Evolutionary conservation across 2,888 invertebrate species (phyloP).

Genomic region (Andrena haemorrhoa): DNA sequence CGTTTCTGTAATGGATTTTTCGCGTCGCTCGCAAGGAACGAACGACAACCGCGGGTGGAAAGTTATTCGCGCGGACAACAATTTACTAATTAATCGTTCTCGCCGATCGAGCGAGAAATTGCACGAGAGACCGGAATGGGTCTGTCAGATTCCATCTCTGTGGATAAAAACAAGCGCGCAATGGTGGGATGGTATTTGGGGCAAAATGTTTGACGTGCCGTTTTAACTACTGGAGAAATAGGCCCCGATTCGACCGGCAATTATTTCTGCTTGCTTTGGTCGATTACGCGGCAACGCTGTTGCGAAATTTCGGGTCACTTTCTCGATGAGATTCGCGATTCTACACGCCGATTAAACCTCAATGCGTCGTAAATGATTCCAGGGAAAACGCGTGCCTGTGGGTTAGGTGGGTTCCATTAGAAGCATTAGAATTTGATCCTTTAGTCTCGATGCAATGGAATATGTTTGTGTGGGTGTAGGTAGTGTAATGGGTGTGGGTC

Average conservation of each 20-base stretch:
- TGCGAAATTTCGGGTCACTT: constrained; percentile 11
- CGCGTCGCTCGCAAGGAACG: neutral
- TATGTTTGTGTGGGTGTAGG: too few species aligned
- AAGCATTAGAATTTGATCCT: too few species aligned
- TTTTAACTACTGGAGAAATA: neutral
- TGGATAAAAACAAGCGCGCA: neutral
- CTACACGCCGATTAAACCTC: neutral
- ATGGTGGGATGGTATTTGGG: neutral
- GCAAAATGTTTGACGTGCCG: neutral
- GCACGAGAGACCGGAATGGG: neutral
- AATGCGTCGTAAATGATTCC: too few species aligned
- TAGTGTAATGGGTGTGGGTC: too few species aligned
- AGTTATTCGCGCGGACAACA: neutral
- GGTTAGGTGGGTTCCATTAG: too few species aligned
- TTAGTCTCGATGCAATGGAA: too few species aligned
- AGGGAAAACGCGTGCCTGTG: too few species aligned
- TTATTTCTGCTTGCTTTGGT: constrained; percentile 10
- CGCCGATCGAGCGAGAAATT: neutral
- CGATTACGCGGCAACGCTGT: neutral
- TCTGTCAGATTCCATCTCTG: neutral
- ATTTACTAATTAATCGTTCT: constrained; percentile 14
- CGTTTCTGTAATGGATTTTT: constrained; percentile 11
- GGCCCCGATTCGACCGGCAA: constrained; percentile 4
- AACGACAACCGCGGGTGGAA: neutral
- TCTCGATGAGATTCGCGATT: neutral